Evolutionary conservation across 2,113 vertebrate genomes (phyloP).

Genomic region (Mustelus asterias): DNA sequence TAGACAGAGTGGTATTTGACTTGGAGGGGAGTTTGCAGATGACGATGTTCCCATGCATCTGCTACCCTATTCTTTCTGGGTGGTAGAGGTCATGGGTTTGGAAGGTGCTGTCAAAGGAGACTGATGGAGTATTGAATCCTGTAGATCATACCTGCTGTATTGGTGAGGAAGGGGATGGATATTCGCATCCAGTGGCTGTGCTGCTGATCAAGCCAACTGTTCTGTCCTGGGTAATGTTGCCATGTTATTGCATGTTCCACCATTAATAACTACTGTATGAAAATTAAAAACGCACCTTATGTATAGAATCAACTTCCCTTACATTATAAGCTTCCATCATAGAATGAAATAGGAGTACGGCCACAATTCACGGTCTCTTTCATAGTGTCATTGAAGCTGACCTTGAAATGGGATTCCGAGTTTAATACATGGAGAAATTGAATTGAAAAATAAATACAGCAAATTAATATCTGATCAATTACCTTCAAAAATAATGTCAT

Average conservation of each 20-base stretch:
- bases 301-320: neutral
- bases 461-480: neutral
- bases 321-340: neutral
- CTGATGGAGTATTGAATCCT: neutral
- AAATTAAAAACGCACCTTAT: neutral
- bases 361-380: neutral
- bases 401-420: neutral
- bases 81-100: neutral
- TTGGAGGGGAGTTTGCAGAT: neutral
- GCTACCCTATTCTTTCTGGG: neutral
- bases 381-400: neutral
- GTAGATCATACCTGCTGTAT: neutral
- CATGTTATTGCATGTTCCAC: neutral
- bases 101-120: neutral
- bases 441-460: neutral
- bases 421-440: neutral
- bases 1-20: neutral
- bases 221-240: neutral
- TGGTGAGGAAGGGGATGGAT: neutral
- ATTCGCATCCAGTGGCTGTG: neutral
- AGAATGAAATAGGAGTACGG: neutral
- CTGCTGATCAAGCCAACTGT: neutral
- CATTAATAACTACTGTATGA: neutral
- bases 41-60: neutral
- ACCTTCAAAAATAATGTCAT: neutral